Conservation (phyloP, 2,888 invertebrate species). For the Encarsia formosa region DNA sequence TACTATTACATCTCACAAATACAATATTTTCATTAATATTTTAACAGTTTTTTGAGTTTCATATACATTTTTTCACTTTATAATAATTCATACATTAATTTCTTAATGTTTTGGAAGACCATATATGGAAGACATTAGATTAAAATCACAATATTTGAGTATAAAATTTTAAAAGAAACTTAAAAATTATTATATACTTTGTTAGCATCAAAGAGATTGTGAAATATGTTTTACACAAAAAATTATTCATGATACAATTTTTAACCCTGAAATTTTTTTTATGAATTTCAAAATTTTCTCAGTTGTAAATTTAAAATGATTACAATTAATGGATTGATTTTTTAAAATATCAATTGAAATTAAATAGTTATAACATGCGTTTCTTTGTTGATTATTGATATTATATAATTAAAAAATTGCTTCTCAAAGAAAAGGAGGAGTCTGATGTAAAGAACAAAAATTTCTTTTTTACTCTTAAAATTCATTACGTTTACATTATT, state of each 20-base stretch:
- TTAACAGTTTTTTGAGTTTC: constrained; percentile 29
- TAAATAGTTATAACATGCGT: too few species aligned
- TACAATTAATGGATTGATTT: not conserved
- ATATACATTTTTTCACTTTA: constrained; percentile 26
- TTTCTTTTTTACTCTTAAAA: too few species aligned
- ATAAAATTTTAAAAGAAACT: not conserved
- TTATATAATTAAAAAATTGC: too few species aligned
- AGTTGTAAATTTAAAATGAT: constrained; percentile 1
- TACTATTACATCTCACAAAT: constrained; percentile 41
- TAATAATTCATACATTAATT: constrained; percentile 14
- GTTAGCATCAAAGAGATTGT: not conserved
- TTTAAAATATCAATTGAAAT: not conserved
- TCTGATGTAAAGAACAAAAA: too few species aligned
- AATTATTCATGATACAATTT: constrained; percentile 1
- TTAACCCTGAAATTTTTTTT: constrained; percentile 3
- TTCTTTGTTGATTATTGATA: too few species aligned
- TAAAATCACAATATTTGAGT: not conserved
- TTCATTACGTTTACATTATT: too few species aligned
- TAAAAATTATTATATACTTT: not conserved
- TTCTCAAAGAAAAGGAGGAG: too few species aligned
- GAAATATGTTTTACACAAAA: constrained; percentile 5
- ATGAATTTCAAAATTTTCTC: constrained; percentile 4
- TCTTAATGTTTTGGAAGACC: constrained; percentile 32
- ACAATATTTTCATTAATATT: constrained; percentile 43
- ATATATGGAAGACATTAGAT: constrained; percentile 37